Base-by-base conservation (phyloP, 2,888 invertebrate species). In the Lasioglossum zephyrum region DNA sequence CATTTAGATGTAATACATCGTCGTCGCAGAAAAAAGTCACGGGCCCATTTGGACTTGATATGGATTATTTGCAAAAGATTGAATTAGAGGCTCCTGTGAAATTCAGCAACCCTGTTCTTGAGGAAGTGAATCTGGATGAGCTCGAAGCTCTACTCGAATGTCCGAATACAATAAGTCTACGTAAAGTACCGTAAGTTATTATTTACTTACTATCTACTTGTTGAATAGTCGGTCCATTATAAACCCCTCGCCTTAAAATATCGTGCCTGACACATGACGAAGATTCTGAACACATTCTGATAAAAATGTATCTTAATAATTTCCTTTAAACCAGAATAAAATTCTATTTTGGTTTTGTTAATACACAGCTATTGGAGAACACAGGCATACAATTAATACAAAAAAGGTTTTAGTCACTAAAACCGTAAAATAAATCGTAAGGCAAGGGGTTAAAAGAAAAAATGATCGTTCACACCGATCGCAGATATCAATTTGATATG, bases 31-130 rank as follows among this genome's bases (percentile, higher is more conserved):
- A 90, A 8, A 94, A 94, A 73, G 94, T 96, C 6, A 96, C 96
- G 0, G 98, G 98, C 36, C 98, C 98, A 41, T 98, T 98, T 95
- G 97, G 97, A 0, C 95, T 98, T 74, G 98, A 98, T 94, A 96
- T 97, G 31, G 96, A 97, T 82, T 96, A 97, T 85, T 96, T 98
- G 90, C 96, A 97, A 49, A 96, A 96, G 90, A 96, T 98, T 76
- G 98, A 98, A 94, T 86, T 89, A 26, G 92, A 89, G 73, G 94
- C 94, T 3, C 95, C 95, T 4, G 95, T 93, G 6, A 94, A 93
- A 84, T 94, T 93, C 87, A 92, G 92, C 77, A 93, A 94, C 86
- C 95, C 95, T 9, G 93, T 95, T 85, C 93, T 96, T 63, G 91
- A 95, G 47, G 95, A 96, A 63, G 92, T 94, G 22, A 92, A 89